Percentiles rank a stretch among this genome's conserved stretches.
Conservation (phyloP, 2,888 invertebrate species). For the Watsonalla cultraria region DNA sequence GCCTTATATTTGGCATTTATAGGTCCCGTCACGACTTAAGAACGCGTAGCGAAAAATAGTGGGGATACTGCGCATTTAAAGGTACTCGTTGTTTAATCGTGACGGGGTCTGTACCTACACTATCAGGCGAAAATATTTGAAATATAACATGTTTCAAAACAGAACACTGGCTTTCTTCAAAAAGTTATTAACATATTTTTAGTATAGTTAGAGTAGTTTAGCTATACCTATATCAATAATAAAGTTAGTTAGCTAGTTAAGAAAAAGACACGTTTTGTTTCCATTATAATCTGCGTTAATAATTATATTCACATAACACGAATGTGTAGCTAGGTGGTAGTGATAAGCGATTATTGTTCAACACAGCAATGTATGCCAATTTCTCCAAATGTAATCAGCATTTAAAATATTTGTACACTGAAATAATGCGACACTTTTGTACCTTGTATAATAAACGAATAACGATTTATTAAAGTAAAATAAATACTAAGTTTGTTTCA, state of each 20-base stretch:
- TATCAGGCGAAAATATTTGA: not conserved
- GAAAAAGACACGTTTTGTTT: not conserved
- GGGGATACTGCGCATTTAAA: too few species aligned
- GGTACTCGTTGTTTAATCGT: too few species aligned
- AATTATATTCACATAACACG: not conserved
- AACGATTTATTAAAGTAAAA: constrained; percentile 35
- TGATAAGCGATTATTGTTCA: not conserved
- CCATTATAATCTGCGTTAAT: too few species aligned
- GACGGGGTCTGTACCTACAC: too few species aligned
- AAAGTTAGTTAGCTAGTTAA: not conserved
- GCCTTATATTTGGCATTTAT: constrained; percentile 13
- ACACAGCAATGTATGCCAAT: too few species aligned
- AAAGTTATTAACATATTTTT: too few species aligned
- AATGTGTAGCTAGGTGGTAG: not conserved
- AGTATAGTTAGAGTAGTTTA: too few species aligned
- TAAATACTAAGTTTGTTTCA: not conserved
- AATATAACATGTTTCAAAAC: not conserved
- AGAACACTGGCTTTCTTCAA: not conserved
- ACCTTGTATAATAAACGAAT: constrained; percentile 45
- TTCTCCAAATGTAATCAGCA: not conserved
- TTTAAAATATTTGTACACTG: not conserved
- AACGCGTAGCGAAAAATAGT: too few species aligned
- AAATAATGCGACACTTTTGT: constrained; percentile 45
- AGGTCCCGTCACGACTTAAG: too few species aligned
- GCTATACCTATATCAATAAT: not conserved